Base-by-base conservation (phyloP, 1,140 invertebrate genomes). In the Rhopalosiphum padi region DNA sequence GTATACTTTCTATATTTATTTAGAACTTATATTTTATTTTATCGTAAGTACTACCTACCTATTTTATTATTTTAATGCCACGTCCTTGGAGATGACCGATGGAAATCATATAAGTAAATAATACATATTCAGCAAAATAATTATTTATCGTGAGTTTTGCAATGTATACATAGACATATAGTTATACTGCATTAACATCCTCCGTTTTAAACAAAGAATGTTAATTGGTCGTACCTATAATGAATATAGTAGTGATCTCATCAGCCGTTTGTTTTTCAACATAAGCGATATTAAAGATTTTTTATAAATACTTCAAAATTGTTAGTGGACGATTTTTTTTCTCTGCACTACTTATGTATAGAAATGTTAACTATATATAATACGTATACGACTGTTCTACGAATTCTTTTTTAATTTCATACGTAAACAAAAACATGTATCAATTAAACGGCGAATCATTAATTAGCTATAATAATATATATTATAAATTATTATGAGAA, bases 111-210 rank as follows among this genome's bases (percentile, higher is more conserved):
- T 77, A 77, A 77, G 60, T 35, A 77, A 77, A 77, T 77, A 77
- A 77, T 35, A 77, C n/a, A n/a, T 77, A 77, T 77, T 77, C 60
- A 77, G 60, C 60, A 77, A 77, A 77, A 77, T 77, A n/a, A n/a
- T 77, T n/a, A 77, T 77, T 77, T 77, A 77, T n/a, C 60, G 30
- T 77, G 60, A 15, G 15, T 77, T 77, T 77, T 77, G 60, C 60
- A 77, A n/a, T 77, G 60, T 77, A 35, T 41, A 83, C 37, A 83
- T 83, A 83, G 18, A 21, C 37, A 46, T 5, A 46, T 46, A 46
- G 43, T 82, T 83, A 7, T 37, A 83, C 35, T 2, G 35, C 37
- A 41, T 83, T 41, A 83, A 41, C 6, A 83, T 83, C 37, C 8
- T 83, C 22, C 21, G 23, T 83, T 83, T 83, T 9, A 4, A 41